These are phyloP conservation scores for Calliopsis andreniformis DNA, from an alignment of 1,140 invertebrate species.

Conservation along the genomic window DNA sequence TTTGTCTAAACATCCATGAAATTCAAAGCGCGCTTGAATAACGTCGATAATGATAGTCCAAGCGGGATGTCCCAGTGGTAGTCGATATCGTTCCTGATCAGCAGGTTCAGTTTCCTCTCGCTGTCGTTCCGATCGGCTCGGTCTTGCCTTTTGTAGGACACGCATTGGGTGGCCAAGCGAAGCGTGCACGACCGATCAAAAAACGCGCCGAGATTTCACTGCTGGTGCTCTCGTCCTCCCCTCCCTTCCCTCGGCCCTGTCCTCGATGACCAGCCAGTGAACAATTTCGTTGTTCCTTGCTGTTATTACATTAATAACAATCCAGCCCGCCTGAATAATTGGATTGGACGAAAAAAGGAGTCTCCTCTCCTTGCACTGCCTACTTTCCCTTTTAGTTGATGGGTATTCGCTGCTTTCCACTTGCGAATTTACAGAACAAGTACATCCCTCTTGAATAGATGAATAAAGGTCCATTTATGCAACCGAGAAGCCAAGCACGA, in stretches of 20 bases:
- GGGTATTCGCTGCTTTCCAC: neutral
- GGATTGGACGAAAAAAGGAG: slow-evolving; percentile 16
- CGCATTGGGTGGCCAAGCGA: slow-evolving; percentile 55
- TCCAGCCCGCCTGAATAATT: slow-evolving; percentile 9
- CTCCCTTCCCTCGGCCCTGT: neutral
- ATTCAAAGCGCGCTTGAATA: neutral
- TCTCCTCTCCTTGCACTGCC: neutral
- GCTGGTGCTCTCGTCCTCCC: neutral
- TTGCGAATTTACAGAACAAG: too few species aligned
- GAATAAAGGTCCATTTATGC: neutral
- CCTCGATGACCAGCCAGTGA: slow-evolving; percentile 7
- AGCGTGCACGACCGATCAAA: slow-evolving; percentile 29
- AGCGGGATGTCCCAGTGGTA: neutral
- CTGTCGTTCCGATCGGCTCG: slow-evolving; percentile 37
- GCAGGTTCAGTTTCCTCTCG: slow-evolving; percentile 23
- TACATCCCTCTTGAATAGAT: too few species aligned
- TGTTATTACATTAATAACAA: slow-evolving; percentile 33
- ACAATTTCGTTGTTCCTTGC: slow-evolving; percentile 15
- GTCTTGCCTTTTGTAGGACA: slow-evolving; percentile 31
- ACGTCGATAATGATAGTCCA: slow-evolving; percentile 2
- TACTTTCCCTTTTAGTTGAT: slow-evolving; percentile 21
- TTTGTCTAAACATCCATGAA: neutral
- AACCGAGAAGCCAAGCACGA: too few species aligned
- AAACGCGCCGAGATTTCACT: slow-evolving; percentile 46
- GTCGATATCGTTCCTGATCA: neutral